These are phyloP conservation scores for Erynnis tages DNA, from an alignment of 2,888 invertebrate species.

Conservation along the genomic window DNA sequence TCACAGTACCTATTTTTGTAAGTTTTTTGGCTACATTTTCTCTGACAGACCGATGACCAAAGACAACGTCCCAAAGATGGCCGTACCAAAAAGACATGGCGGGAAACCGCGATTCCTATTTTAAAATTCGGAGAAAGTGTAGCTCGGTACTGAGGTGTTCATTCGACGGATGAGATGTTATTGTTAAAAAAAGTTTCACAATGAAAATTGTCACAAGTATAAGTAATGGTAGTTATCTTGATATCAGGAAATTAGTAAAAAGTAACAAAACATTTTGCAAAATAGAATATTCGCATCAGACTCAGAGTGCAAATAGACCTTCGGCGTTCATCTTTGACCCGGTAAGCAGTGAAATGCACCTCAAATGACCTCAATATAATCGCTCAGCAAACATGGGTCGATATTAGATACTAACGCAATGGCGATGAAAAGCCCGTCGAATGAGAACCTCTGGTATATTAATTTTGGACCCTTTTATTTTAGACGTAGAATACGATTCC, in stretches of 20 bases:
- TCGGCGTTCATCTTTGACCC: too few species aligned
- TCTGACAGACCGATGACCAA: constrained; percentile 56
- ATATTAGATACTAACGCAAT: too few species aligned
- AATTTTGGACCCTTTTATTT: constrained; percentile 29
- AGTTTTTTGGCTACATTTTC: constrained; percentile 50
- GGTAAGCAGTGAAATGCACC: too few species aligned
- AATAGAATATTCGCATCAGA: too few species aligned
- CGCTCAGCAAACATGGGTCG: too few species aligned
- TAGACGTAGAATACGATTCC: constrained; percentile 43
- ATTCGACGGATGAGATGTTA: constrained; percentile 16
- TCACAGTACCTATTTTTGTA: constrained; percentile 51
- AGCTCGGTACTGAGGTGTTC: constrained; percentile 29
- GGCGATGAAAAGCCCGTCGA: not conserved
- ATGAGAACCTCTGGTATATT: constrained; percentile 22
- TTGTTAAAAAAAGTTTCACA: too few species aligned
- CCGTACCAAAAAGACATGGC: constrained; percentile 64
- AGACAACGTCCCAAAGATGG: constrained; percentile 67
- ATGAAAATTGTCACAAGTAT: too few species aligned
- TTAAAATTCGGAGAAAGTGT: constrained; percentile 51
- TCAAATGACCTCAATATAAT: too few species aligned
- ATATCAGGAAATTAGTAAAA: too few species aligned
- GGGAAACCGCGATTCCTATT: constrained; percentile 55
- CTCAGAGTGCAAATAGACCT: too few species aligned
- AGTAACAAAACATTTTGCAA: too few species aligned
- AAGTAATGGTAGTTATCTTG: too few species aligned